Evolutionary conservation across 2,888 invertebrate genomes (phyloP).

Genomic region (Machimus rusticus): DNA sequence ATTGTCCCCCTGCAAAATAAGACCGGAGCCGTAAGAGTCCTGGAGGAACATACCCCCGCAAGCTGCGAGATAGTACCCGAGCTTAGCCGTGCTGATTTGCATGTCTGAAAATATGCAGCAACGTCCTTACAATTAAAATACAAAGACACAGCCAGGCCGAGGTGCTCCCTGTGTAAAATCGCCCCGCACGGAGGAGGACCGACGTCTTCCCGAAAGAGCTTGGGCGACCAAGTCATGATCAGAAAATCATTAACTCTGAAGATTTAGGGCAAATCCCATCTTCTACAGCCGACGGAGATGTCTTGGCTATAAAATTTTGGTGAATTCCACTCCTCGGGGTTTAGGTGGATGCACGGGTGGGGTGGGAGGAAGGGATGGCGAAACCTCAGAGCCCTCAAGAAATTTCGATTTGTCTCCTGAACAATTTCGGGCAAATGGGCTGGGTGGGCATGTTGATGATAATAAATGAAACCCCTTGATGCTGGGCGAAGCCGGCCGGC

Average conservation of each 20-base stretch:
- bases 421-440: slow-evolving; percentile 28
- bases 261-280: slow-evolving; percentile 44
- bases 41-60: not conserved
- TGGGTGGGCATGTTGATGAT: slow-evolving; percentile 42
- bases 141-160: slow-evolving; percentile 37
- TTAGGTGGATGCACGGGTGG: not conserved
- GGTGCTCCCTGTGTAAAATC: slow-evolving; percentile 19
- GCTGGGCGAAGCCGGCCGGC: slow-evolving; percentile 13
- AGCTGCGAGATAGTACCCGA: not conserved
- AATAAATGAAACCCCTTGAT: slow-evolving; percentile 44
- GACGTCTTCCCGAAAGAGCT: not conserved
- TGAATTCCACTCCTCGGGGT: slow-evolving; percentile 1
- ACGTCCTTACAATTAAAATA: slow-evolving; percentile 44
- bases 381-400: slow-evolving; percentile 42
- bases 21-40: not conserved
- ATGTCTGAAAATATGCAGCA: slow-evolving; percentile 45
- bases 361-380: not conserved
- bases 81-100: slow-evolving; percentile 32
- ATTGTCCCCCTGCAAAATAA: not conserved
- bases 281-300: slow-evolving; percentile 7
- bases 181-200: not conserved
- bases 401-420: slow-evolving; percentile 44
- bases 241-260: slow-evolving; percentile 47
- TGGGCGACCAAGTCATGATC: slow-evolving; percentile 41
- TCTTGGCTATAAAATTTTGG: slow-evolving; percentile 34